These are phyloP conservation scores for Hydropsyche betteni DNA, from an alignment of 2,888 invertebrate species.

Conservation along the genomic window DNA sequence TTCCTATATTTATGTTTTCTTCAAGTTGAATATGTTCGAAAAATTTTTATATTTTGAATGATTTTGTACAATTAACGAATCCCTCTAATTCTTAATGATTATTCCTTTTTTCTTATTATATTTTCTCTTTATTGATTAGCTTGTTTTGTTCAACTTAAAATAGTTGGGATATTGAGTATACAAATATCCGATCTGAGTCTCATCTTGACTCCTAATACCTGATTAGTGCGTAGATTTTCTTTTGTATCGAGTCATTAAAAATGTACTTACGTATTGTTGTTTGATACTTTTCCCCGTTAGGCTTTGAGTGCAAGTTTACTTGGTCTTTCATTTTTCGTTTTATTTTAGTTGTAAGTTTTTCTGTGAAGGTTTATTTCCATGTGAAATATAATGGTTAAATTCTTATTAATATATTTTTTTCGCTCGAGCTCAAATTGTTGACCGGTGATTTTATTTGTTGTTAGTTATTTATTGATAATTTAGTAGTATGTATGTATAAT, in stretches of 20 bases:
- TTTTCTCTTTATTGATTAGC: too few species aligned
- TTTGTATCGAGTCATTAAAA: neutral
- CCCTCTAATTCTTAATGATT: too few species aligned
- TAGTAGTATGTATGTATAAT: neutral
- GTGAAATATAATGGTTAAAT: neutral
- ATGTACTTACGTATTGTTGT: neutral
- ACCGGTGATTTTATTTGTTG: neutral
- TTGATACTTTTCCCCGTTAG: neutral
- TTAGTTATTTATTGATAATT: conserved; percentile 21
- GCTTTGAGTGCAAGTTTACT: neutral
- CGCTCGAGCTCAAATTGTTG: neutral
- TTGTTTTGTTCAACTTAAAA: neutral
- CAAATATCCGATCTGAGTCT: conserved; percentile 24
- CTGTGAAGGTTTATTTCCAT: neutral
- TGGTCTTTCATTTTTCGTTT: neutral
- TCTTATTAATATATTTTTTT: neutral
- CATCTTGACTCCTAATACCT: conserved; percentile 30
- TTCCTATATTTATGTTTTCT: too few species aligned
- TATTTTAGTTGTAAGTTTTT: neutral
- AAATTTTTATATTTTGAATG: too few species aligned
- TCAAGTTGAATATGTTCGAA: too few species aligned
- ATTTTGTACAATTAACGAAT: too few species aligned
- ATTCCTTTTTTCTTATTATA: too few species aligned
- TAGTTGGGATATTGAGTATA: conserved; percentile 19
- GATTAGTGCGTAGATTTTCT: conserved; percentile 17